Evolutionary conservation across 2,888 invertebrate genomes (phyloP), one percentile per base, ranked within the genome.

Genomic region (Plutella xylostella): DNA sequence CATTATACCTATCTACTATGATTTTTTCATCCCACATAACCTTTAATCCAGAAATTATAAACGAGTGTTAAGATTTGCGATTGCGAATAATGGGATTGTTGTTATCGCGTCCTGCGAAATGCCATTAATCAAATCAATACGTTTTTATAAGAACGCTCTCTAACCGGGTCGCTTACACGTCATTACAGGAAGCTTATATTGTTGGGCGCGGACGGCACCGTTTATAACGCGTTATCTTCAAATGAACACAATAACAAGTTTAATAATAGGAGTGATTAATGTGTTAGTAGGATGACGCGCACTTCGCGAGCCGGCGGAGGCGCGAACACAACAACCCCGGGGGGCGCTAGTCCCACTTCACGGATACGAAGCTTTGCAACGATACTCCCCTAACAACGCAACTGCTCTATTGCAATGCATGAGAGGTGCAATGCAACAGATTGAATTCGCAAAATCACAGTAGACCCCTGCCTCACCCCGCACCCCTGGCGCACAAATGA

Each of bases 201-300:
- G 77, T 79, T 65, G 60, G 65, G 58, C 70, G 64, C 77, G 73
- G 30, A 83, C 78, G 77, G 74, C 75, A 80, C 79, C 80, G 82
- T 82, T 82, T 82, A 83, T 79, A 79, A 78, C 71, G 62, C 71
- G 80, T 75, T 82, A 80, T 82, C 82, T 83, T 76, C 72, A 70
- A 78, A 79, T 76, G 78, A 78, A 70, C 78, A 82, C 78, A 83
- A 82, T 82, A 80, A 82, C 75, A 74, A 72, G 72, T 79, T 79
- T 78, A 74, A 82, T 83, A 83, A 83, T 78, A 72, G 77, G 65
- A 56, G 71, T 82, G 83, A 83, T 82, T 82, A 80, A 83, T 83
- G 83, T 74, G 73, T 69, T 58, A 42, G 62, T 82, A 79, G 80
- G 74, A 82, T 83, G 83, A 83, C 82, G 82, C 76, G 76, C 72